Conservation (phyloP, 2,797 vertebrate species). For the Prunella strophiata region DNA sequence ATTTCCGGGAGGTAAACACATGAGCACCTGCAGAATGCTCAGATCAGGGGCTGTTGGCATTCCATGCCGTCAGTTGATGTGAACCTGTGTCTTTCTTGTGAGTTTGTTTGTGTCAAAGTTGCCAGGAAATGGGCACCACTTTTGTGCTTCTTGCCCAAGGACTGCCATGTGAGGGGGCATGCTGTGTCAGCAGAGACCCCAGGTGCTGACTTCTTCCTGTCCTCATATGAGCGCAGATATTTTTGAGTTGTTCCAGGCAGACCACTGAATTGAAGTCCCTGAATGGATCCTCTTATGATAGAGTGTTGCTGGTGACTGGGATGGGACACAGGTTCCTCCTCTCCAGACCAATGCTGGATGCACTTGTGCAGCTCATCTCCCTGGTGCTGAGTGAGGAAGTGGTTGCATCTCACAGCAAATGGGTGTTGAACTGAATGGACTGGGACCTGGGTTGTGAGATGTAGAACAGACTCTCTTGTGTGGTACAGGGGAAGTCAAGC, state of each 20-base stretch:
- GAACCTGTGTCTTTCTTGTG: no score
- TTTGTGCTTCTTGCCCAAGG: background rate
- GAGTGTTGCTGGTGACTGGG: background rate
- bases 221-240: no score
- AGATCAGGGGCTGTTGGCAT: background rate
- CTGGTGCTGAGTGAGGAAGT: background rate
- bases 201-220: background rate
- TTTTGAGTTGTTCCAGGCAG: background rate
- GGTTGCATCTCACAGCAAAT: background rate
- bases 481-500: background rate
- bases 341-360: background rate
- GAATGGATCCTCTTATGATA: background rate
- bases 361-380: background rate
- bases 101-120: background rate
- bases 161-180: no score
- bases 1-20: fast-evolving
- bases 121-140: background rate
- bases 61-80: fast-evolving
- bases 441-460: background rate
- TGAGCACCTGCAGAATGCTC: background rate
- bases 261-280: background rate
- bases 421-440: background rate
- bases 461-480: background rate
- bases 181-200: background rate
- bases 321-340: background rate